A percentile compares a stretch with the other conserved stretches of the same genome.
Conservation (phyloP, 1,140 invertebrate genomes). For the Macrocentrus cingulum region DNA sequence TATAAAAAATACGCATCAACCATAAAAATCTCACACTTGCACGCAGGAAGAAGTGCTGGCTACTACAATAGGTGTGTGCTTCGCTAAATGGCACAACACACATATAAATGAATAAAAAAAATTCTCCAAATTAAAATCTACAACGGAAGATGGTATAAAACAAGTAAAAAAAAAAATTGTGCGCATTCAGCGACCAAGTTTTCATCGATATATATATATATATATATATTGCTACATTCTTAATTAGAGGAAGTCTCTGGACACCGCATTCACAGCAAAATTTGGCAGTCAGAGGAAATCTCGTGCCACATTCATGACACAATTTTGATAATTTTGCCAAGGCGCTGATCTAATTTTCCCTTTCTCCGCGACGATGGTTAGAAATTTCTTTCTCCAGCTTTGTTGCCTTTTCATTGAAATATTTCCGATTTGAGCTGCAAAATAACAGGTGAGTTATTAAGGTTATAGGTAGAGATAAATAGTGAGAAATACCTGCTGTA, state of each 20-base stretch:
- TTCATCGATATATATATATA: too few relatives aligned
- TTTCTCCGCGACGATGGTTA: conserved; percentile 18
- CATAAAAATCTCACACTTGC: too few relatives aligned
- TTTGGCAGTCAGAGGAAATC: conserved; percentile 80
- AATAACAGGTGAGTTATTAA: too few relatives aligned
- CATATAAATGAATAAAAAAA: too few relatives aligned
- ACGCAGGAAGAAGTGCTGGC: too few relatives aligned
- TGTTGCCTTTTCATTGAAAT: conserved; percentile 40
- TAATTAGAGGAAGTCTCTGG: conserved; percentile 68
- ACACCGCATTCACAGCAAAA: conserved; percentile 92
- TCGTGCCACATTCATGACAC: conserved; percentile 88
- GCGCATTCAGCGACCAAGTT: neutral
- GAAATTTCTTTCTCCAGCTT: conserved; percentile 30
- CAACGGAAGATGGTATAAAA: conserved; percentile 15
- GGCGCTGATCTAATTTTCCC: conserved; percentile 17
- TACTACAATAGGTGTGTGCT: too few relatives aligned
- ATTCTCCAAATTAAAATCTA: conserved; percentile 2
- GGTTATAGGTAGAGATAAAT: too few relatives aligned
- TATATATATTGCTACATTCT: too few relatives aligned
- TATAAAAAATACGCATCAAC: too few relatives aligned
- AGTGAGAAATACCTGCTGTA: too few relatives aligned
- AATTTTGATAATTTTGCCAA: conserved; percentile 69
- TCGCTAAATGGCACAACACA: too few relatives aligned
- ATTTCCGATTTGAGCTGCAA: conserved; percentile 55
- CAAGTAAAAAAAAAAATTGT: conserved; percentile 23